A percentile compares a stretch with the other conserved stretches of the same genome.
These are phyloP conservation scores for Epinotia bilunana DNA, from an alignment of 2,888 invertebrate genomes.

Conservation along the genomic window DNA sequence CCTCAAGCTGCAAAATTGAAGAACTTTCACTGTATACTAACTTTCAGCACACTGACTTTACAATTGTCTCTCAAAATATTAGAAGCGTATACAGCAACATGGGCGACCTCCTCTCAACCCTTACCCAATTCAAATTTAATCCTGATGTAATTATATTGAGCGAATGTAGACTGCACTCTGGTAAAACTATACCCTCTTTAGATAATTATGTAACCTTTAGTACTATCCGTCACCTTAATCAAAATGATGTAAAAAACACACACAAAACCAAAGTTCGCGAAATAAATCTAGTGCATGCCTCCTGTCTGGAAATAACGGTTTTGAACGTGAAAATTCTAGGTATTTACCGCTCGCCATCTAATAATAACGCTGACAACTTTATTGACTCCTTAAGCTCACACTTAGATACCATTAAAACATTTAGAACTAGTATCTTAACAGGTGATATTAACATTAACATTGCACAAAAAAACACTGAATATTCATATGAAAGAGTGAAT, in stretches of 20 bases:
- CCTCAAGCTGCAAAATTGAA: too few species aligned
- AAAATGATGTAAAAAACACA: neutral
- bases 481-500: neutral
- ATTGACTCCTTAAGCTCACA: neutral
- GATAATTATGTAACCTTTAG: neutral
- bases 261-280: conserved; percentile 22
- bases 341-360: conserved; percentile 14
- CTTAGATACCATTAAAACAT: neutral
- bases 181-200: conserved; percentile 36
- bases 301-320: neutral
- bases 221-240: neutral
- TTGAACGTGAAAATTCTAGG: neutral
- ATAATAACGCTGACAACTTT: neutral
- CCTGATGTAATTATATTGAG: conserved; percentile 37
- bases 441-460: conserved; percentile 16
- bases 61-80: conserved; percentile 26
- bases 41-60: neutral
- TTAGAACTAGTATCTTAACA: conserved; percentile 1
- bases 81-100: conserved; percentile 15
- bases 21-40: too few species aligned
- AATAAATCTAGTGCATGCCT: conserved; percentile 17
- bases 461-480: neutral
- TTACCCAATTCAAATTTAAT: conserved; percentile 30
- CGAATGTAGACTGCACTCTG: conserved; percentile 41
- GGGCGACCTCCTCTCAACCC: conserved; percentile 38